Percentiles rank a stretch among this genome's conserved stretches.
Conservation (phyloP, 2,888 invertebrate species). For the Drosophila kuntzei region DNA sequence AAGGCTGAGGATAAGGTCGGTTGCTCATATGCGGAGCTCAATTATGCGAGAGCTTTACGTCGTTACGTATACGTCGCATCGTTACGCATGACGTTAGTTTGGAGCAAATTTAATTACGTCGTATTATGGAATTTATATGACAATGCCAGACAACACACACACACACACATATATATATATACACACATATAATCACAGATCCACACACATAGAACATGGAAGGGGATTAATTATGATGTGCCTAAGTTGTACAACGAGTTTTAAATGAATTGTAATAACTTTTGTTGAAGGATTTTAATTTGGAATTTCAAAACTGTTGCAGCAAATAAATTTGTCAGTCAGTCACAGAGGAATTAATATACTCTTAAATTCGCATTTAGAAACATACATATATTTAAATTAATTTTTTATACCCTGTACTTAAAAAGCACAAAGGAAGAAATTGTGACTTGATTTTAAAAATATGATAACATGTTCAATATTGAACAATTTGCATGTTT, state of each 20-base stretch:
- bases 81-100: slow-evolving; percentile 62
- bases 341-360: slow-evolving; percentile 13
- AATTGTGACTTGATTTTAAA: no score
- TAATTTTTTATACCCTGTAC: neutral
- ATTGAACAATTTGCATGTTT: no score
- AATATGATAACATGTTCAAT: no score
- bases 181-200: slow-evolving; percentile 10
- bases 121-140: slow-evolving; percentile 85
- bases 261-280: slow-evolving; percentile 84
- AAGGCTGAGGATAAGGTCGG: slow-evolving; percentile 14
- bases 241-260: slow-evolving; percentile 73
- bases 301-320: slow-evolving; percentile 78
- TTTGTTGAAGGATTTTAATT: slow-evolving; percentile 82
- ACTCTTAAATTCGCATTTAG: neutral
- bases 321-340: slow-evolving; percentile 72
- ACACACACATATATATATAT: slow-evolving; percentile 17
- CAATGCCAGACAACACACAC: slow-evolving; percentile 62
- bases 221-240: slow-evolving; percentile 84
- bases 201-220: slow-evolving; percentile 44
- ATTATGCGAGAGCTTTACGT: slow-evolving; percentile 74
- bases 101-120: slow-evolving; percentile 82
- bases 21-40: slow-evolving; percentile 62
- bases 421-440: no score
- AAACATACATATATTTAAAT: no score
- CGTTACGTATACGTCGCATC: slow-evolving; percentile 43